Conservation (phyloP, 2,888 invertebrate species). For the Andrena camellia region DNA sequence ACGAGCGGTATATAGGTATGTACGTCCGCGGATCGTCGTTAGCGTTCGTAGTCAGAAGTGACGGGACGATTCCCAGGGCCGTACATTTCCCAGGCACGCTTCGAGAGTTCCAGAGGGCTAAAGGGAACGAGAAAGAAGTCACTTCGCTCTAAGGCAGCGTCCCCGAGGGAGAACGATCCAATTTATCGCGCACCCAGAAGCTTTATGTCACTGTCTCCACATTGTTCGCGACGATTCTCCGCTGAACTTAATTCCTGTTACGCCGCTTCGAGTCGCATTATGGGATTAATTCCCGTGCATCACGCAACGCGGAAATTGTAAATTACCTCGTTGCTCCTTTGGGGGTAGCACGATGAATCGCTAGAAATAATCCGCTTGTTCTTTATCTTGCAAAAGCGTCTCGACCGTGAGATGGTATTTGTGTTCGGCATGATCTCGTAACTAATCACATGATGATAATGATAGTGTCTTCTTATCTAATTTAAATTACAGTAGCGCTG, state of each 20-base stretch:
- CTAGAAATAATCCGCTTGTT: background rate
- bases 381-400: background rate
- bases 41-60: conserved; percentile 35
- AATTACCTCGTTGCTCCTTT: background rate
- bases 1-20: background rate
- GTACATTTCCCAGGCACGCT: conserved; percentile 72
- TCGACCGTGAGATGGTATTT: no score
- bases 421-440: no score
- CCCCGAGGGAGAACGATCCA: conserved; percentile 68
- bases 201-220: conserved; percentile 56
- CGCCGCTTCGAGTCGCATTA: conserved; percentile 26
- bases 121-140: conserved; percentile 39
- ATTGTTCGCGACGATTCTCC: conserved; percentile 46
- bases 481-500: background rate
- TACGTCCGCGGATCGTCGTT: conserved; percentile 39
- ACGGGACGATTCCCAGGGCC: conserved; percentile 68
- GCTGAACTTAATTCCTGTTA: conserved; percentile 31
- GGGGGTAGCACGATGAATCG: background rate
- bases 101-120: conserved; percentile 25
- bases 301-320: conserved; percentile 4
- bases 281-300: conserved; percentile 25
- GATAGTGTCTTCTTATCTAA: background rate
- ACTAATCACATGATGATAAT: no score
- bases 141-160: conserved; percentile 57
- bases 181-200: conserved; percentile 68